Evolutionary conservation across 1,140 invertebrate genomes (phyloP).

Genomic region (Temnothorax longispinosus): DNA sequence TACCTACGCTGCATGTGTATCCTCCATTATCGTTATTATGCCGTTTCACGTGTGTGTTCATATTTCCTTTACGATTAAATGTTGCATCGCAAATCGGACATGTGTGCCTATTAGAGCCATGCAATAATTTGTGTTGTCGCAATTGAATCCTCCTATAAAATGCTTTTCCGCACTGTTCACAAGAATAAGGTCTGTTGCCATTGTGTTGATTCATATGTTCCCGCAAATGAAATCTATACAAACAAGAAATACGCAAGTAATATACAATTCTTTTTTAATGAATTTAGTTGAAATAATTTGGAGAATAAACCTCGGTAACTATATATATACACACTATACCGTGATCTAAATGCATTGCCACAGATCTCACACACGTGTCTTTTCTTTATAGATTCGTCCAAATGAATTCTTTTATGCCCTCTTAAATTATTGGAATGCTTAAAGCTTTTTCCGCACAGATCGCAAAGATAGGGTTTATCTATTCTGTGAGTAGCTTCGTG

Average conservation of each 20-base stretch:
- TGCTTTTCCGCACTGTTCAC: constrained; percentile 83
- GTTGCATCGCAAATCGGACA: constrained; percentile 78
- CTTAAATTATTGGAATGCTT: constrained; percentile 84
- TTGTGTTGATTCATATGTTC: constrained; percentile 83
- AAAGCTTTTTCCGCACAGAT: constrained; percentile 86
- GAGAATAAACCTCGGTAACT: not conserved
- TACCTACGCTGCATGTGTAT: constrained; percentile 81
- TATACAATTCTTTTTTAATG: not conserved
- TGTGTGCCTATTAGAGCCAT: constrained; percentile 76
- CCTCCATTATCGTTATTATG: constrained; percentile 74
- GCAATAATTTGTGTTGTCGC: constrained; percentile 80
- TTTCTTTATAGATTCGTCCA: constrained; percentile 78
- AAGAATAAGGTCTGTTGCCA: constrained; percentile 82
- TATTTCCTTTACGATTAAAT: constrained; percentile 82
- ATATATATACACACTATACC: constrained; percentile 63
- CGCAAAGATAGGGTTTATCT: constrained; percentile 84
- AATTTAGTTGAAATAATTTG: constrained; percentile 37
- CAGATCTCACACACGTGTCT: constrained; percentile 78
- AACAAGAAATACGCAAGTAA: constrained; percentile 18
- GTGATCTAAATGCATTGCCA: constrained; percentile 79
- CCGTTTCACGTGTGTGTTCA: constrained; percentile 80
- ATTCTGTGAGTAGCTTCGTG: constrained; percentile 80
- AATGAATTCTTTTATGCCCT: constrained; percentile 82
- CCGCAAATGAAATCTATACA: constrained; percentile 80
- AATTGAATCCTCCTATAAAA: constrained; percentile 83